Base-by-base conservation (phyloP, 2,113 vertebrate genomes). In the Salvelinus sp. region DNA sequence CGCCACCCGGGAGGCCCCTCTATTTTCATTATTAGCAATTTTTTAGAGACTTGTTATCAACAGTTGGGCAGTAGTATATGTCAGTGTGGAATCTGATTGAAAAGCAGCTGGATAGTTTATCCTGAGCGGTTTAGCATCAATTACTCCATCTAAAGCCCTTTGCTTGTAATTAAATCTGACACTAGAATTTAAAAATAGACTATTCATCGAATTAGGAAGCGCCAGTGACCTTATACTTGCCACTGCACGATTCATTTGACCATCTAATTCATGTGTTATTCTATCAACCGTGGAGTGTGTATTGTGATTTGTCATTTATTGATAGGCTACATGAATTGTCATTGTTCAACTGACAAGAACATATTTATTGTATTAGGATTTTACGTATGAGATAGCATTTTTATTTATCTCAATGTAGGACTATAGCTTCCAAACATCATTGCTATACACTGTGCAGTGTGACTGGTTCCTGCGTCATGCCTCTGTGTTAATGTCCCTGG, bases 81-180 rank as follows among this genome's bases (percentile, higher is more conserved):
- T 54, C 50, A 54, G 48, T 50, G 14, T 50, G 48, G 14, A 50
- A 50, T 50, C 20, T 73, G 73, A 76, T 54, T 33, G 28, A 68
- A 72, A 64, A 69, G 73, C 30, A 70, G 58, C 69, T 69, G 66
- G 76, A 87, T 77, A 81, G 76, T 85, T 84, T 69, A 76, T 33
- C 50, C 70, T 75, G 66, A 73, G 73, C 63, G 62, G 69, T 77
- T 78, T 73, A 78, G 77, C 69, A 74, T 83, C 58, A 78, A 33
- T 69, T 71, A 74, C 80, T 82, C 2, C 58, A 60, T 69, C 60
- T 77, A 58, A 81, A 83, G 76, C 68, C 75, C 68, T 25, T 23
- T 70, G 73, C 69, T 60, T 81, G 74, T 76, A 79, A 86, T 88
- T 77, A 50, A 60, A 78, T 77, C 77, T 85, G 83, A 81, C 78